phyloP scores from a whole-genome alignment of 2,797 vertebrate genomes.

The Adrianichthys oophorus region DNA sequence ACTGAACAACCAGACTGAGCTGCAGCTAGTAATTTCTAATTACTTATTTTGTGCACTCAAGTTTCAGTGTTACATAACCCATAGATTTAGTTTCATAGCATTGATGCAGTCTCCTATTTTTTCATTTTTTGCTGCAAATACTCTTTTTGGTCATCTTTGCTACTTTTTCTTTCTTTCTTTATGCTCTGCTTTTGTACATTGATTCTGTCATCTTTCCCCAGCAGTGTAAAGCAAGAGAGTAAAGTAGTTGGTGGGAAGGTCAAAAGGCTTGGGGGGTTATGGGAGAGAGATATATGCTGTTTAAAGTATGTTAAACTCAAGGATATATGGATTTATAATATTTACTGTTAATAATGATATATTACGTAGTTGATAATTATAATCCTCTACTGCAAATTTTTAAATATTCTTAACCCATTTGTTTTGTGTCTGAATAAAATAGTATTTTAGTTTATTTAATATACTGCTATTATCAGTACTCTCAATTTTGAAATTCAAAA shows the following conservation, averaged over 20 bases:
- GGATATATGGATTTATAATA: no score
- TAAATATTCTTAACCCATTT: no score
- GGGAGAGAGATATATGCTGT: not conserved
- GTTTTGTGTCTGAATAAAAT: no score
- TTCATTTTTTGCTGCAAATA: not conserved
- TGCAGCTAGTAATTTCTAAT: not conserved
- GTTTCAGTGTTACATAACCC: not conserved
- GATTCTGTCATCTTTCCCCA: slow-evolving; percentile 18
- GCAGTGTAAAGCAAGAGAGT: slow-evolving; percentile 35
- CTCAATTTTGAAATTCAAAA: no score
- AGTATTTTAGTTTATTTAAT: no score
- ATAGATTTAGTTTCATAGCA: not conserved
- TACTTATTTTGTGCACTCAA: not conserved
- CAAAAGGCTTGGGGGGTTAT: slow-evolving; percentile 3
- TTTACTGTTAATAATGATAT: no score
- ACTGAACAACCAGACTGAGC: slow-evolving; percentile 1
- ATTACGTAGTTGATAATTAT: no score
- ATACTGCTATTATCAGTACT: no score
- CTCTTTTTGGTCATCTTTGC: not conserved
- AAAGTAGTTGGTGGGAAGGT: slow-evolving; percentile 46
- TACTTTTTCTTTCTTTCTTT: not conserved
- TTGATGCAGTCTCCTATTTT: not conserved
- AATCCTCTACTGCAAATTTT: no score
- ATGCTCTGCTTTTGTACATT: not conserved
- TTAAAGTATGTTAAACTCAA: not conserved